phyloP scores from a whole-genome alignment of 2,113 vertebrate genomes.

The Chascanopsetta lugubris region DNA sequence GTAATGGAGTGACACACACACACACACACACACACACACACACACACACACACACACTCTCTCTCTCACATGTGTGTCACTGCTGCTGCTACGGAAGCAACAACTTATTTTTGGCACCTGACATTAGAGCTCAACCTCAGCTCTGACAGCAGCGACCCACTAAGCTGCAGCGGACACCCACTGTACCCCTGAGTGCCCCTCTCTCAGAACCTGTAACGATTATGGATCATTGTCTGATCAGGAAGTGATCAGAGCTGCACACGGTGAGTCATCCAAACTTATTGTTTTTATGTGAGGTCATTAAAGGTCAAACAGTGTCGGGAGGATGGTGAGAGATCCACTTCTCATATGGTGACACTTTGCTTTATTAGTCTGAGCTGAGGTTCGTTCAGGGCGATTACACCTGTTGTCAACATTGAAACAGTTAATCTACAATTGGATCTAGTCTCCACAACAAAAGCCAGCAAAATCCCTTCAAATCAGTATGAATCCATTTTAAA shows the following conservation, averaged over 20 bases:
- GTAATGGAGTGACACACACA: neutral
- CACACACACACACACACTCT: neutral
- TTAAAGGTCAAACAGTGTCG: slow-evolving; percentile 22
- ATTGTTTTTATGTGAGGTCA: neutral
- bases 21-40: neutral
- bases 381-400: neutral
- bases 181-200: slow-evolving; percentile 3
- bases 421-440: too few relatives aligned
- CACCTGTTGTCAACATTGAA: neutral
- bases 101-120: slow-evolving; percentile 83
- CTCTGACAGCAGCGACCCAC: slow-evolving; percentile 34
- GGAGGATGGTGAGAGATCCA: neutral
- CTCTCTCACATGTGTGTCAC: too few relatives aligned
- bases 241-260: slow-evolving; percentile 25
- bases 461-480: neutral
- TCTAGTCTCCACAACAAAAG: too few relatives aligned
- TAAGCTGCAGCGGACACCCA: neutral
- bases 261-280: slow-evolving; percentile 53
- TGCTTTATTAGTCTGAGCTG: neutral
- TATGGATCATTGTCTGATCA: slow-evolving; percentile 18
- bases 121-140: slow-evolving; percentile 72
- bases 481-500: too few relatives aligned
- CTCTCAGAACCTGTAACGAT: neutral
- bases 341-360: neutral
- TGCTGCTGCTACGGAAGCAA: slow-evolving; percentile 37